Conservation (phyloP, 2,113 vertebrate genomes). For the Setophaga kirtlandii region DNA sequence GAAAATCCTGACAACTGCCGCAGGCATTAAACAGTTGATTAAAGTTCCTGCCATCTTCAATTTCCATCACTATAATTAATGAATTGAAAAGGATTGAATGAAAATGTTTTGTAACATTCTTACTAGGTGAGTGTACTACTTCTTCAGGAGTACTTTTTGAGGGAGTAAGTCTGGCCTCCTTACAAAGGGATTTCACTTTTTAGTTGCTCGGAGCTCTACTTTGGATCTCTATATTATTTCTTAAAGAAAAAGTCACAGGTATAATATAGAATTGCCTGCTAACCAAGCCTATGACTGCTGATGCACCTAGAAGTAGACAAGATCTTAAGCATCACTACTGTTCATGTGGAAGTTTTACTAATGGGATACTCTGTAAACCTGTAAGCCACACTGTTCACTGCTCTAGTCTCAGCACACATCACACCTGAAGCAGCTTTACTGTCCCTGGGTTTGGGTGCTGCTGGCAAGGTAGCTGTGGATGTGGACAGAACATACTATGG, state of each 20-base stretch:
- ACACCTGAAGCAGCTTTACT: background rate
- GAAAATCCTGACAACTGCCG: background rate
- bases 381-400: background rate
- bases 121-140: background rate
- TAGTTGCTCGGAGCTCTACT: background rate
- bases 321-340: background rate
- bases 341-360: background rate
- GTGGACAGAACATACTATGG: background rate
- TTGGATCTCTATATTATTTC: background rate
- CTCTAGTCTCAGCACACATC: background rate
- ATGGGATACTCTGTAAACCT: background rate
- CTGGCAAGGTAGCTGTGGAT: background rate
- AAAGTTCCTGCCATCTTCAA: background rate
- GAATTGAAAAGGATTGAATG: background rate
- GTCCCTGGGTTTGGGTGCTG: background rate
- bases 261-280: background rate
- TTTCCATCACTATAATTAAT: background rate
- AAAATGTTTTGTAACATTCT: background rate
- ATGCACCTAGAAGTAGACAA: background rate
- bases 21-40: slow-evolving; percentile 2
- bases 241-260: background rate
- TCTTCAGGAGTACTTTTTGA: background rate
- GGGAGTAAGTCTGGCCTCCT: background rate
- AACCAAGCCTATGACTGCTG: background rate
- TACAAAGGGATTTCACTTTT: background rate